Evolutionary conservation across 2,888 invertebrate species (phyloP).

Genomic region (Cephus spinipes): DNA sequence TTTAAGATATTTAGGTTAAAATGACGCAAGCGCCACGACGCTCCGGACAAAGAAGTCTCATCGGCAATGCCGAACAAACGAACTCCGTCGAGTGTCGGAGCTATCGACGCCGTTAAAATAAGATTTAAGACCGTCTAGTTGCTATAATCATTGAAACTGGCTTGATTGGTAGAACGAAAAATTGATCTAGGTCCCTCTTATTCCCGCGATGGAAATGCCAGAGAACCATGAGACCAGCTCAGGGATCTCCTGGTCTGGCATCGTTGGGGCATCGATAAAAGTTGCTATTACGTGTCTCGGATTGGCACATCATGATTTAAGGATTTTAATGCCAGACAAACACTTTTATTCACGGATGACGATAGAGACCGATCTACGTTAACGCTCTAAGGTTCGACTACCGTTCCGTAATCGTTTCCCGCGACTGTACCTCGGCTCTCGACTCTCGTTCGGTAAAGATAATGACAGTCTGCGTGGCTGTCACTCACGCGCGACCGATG

Average conservation of each 20-base stretch:
- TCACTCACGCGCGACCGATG: not conserved
- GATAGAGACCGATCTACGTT: not conserved
- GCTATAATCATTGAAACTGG: not conserved
- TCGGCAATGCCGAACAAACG: conserved; percentile 8
- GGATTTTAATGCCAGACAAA: not conserved
- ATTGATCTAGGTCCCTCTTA: not conserved
- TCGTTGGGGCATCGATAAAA: not conserved
- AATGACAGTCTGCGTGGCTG: not conserved
- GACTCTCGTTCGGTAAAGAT: not conserved
- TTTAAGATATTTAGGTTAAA: conserved; percentile 16
- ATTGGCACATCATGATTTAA: not conserved
- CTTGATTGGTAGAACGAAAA: conserved; percentile 16
- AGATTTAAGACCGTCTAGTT: conserved; percentile 43
- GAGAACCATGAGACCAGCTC: not conserved
- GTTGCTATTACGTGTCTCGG: not conserved
- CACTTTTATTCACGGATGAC: not conserved
- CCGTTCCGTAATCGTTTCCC: not conserved
- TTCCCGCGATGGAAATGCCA: not conserved
- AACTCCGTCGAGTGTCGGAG: conserved; percentile 1
- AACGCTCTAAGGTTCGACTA: not conserved
- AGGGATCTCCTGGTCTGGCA: not conserved
- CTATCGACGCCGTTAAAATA: conserved; percentile 38
- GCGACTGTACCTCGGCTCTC: not conserved
- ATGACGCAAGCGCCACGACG: conserved; percentile 22
- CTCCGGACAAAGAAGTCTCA: not conserved